Evolutionary conservation across 2,113 vertebrate genomes (phyloP), one percentile per base, ranked within the genome.

Genomic region (Neodon shergylaensis): DNA sequence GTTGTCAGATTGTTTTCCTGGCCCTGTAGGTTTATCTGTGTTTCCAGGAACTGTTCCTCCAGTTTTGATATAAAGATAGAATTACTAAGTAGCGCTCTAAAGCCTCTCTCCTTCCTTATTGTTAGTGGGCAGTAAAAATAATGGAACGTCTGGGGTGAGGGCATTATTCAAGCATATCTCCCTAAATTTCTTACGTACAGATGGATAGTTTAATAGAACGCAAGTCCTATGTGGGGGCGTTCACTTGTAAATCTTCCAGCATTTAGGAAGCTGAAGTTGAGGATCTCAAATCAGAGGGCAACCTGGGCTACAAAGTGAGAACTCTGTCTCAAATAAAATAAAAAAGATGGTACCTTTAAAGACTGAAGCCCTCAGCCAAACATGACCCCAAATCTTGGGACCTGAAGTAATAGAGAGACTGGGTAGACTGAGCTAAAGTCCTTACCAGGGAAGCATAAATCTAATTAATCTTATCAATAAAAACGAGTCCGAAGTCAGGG

Each of bases 71-170:
- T 93, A 39, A 92, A 49, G 63, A 92, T 68, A 39, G 36, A 54
- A 54, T 83, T 19, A 42, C 19, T 92, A 66, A 88, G 44, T 95
- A 76, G 70, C 36, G 65, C 49, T 44, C 0, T 47, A 82, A 77
- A 17, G 33, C 49, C 22, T 82, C 1, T 87, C 58, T 81, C 52
- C 36, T 73, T 36, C n/a, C 81, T 22, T 88, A 58, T 94, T 90
- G 86, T 89, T 92, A 4, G 8, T 86, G 52, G 58, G 26, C 36
- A 96, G 70, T 44, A 92, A 70, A 93, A 94, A 90, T 47, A 58
- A 47, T 42, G 39, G 4, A 72, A 81, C 39, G 22, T 66, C 2
- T 58, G 24, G 16, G 44, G 42, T 24, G 22, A 31, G 0, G 31
- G 1, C 39, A 52, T 92, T 74, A 87, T 95, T 96, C 74, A 52